Evolutionary conservation across 2,113 vertebrate genomes (phyloP).

Genomic region (Ammodytes marinus): DNA sequence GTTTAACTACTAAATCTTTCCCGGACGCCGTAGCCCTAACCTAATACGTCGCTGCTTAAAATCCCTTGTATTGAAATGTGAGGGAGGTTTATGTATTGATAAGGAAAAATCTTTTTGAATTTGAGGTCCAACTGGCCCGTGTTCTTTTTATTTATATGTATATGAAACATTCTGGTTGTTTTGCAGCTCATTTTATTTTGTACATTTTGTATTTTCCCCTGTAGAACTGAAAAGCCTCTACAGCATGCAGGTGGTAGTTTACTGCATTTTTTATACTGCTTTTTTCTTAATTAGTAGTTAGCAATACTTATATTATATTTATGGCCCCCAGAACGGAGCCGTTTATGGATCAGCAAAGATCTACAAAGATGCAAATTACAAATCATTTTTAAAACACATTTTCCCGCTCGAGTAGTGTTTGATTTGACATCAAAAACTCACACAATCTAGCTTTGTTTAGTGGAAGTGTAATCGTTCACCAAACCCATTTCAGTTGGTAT

Average conservation of each 20-base stretch:
- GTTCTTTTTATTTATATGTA: constrained; percentile 80
- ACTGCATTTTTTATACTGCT: constrained; percentile 84
- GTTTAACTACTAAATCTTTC: no score
- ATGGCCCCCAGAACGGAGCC: constrained; percentile 48
- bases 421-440: constrained; percentile 25
- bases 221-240: constrained; percentile 83
- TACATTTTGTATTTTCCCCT: constrained; percentile 84
- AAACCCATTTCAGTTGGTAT: constrained; percentile 14
- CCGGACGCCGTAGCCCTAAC: no score
- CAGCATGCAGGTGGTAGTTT: constrained; percentile 81
- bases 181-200: constrained; percentile 82
- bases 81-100: background rate
- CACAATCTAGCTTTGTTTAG: constrained; percentile 23
- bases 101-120: background rate
- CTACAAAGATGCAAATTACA: constrained; percentile 64
- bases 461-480: constrained; percentile 21
- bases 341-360: constrained; percentile 49
- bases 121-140: no score
- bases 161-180: constrained; percentile 79
- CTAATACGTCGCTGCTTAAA: no score
- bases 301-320: constrained; percentile 76
- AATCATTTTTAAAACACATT: constrained; percentile 56
- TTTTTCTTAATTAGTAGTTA: constrained; percentile 76
- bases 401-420: constrained; percentile 58
- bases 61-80: background rate